A percentile compares a stretch with the other conserved stretches of the same genome.
Evolutionary conservation across 1,140 invertebrate species (phyloP).

Genomic region (Holotrichia oblita): DNA sequence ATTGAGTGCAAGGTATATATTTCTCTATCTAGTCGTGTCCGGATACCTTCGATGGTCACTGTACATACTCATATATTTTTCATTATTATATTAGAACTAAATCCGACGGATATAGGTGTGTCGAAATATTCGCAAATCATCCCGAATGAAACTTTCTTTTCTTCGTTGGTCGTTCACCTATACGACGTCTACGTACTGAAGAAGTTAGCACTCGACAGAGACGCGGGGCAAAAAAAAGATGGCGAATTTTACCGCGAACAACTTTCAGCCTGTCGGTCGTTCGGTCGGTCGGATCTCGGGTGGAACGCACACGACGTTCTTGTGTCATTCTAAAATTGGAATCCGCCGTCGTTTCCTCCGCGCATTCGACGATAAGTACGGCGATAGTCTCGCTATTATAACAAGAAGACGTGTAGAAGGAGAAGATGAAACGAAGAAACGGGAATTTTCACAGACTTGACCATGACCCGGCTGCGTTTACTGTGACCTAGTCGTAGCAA

Average conservation of each 20-base stretch:
- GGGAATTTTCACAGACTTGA: slow-evolving; percentile 22
- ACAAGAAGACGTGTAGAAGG: not conserved
- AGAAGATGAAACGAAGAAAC: not conserved
- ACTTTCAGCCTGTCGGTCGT: not conserved
- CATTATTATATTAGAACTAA: too few species aligned
- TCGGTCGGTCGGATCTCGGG: not conserved
- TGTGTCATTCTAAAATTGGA: slow-evolving; percentile 32
- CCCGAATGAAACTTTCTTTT: slow-evolving; percentile 23
- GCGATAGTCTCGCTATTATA: not conserved
- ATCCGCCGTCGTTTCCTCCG: not conserved
- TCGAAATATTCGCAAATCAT: not conserved
- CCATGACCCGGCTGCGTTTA: slow-evolving; percentile 17
- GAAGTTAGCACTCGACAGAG: not conserved
- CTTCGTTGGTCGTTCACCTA: slow-evolving; percentile 9
- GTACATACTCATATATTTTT: too few species aligned
- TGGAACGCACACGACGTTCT: not conserved
- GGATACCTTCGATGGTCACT: too few species aligned
- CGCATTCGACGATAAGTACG: not conserved
- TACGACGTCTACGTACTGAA: not conserved
- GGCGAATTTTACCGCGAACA: slow-evolving; percentile 9
- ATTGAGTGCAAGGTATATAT: too few species aligned
- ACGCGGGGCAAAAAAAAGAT: not conserved
- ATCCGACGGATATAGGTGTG: not conserved
- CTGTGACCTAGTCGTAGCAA: slow-evolving; percentile 20
- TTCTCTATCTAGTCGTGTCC: too few species aligned